phyloP scores from a whole-genome alignment of 2,797 vertebrate species.

The Pangasius macronema region DNA sequence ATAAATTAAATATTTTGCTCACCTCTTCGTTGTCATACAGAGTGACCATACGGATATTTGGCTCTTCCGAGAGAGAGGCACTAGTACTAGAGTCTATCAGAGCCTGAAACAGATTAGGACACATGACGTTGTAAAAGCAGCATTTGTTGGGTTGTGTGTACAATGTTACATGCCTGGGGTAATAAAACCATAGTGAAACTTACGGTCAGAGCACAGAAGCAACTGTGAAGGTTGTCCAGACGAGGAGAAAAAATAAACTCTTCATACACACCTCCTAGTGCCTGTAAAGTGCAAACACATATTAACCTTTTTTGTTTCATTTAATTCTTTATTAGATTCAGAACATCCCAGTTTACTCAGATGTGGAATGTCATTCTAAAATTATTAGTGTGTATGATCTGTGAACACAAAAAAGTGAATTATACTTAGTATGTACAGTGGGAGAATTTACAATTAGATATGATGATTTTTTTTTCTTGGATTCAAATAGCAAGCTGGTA shows the following conservation, averaged over 20 bases:
- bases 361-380: not conserved
- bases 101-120: constrained; percentile 71
- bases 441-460: not conserved
- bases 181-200: constrained; percentile 1
- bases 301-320: not conserved
- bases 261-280: constrained; percentile 85
- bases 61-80: constrained; percentile 79
- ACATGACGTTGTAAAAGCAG: not conserved
- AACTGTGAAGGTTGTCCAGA: constrained; percentile 97
- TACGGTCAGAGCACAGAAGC: constrained; percentile 94
- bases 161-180: not conserved
- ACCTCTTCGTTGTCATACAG: constrained; percentile 97
- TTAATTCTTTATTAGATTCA: not conserved
- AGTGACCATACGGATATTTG: constrained; percentile 87
- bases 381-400: not conserved
- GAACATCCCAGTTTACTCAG: not conserved
- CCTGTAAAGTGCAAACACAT: constrained; percentile 69
- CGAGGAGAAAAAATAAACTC: constrained; percentile 96
- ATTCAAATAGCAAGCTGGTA: not conserved
- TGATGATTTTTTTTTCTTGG: not conserved
- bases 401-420: not conserved
- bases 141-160: not conserved
- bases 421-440: not conserved
- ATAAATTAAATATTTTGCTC: constrained; percentile 31
- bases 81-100: constrained; percentile 82